A percentile compares a stretch with the other conserved stretches of the same genome.
Evolutionary conservation across 2,113 vertebrate genomes (phyloP).

Genomic region (Lathamus discolor): DNA sequence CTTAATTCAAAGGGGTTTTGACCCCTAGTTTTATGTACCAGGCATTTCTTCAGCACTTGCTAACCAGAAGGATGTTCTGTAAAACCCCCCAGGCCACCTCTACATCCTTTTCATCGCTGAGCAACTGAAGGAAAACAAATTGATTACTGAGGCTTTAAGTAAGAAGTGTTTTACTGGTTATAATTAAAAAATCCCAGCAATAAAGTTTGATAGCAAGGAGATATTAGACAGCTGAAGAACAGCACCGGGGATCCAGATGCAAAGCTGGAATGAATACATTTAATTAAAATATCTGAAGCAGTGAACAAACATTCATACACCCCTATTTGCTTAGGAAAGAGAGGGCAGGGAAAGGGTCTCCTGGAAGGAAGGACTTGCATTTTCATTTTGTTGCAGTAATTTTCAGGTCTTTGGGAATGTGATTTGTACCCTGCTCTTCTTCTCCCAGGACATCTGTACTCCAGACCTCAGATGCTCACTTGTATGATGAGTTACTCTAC

Average conservation of each 20-base stretch:
- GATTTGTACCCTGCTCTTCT: neutral
- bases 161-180: fast-evolving
- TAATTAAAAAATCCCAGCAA: neutral
- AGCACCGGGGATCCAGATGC: neutral
- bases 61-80: neutral
- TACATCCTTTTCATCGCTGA: neutral
- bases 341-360: neutral
- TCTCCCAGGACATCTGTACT: neutral
- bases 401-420: neutral
- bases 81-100: fast-evolving
- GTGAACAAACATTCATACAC: neutral
- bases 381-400: neutral
- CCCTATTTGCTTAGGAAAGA: neutral
- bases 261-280: neutral
- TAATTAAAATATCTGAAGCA: neutral
- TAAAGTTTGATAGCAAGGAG: neutral
- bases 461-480: fast-evolving
- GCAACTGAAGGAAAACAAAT: neutral
- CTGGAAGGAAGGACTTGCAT: neutral
- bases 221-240: neutral
- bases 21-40: neutral
- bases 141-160: neutral
- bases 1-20: neutral
- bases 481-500: fast-evolving
- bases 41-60: neutral